Base-by-base conservation (phyloP, 2,113 vertebrate genomes). In the Lipotes vexillifer region DNA sequence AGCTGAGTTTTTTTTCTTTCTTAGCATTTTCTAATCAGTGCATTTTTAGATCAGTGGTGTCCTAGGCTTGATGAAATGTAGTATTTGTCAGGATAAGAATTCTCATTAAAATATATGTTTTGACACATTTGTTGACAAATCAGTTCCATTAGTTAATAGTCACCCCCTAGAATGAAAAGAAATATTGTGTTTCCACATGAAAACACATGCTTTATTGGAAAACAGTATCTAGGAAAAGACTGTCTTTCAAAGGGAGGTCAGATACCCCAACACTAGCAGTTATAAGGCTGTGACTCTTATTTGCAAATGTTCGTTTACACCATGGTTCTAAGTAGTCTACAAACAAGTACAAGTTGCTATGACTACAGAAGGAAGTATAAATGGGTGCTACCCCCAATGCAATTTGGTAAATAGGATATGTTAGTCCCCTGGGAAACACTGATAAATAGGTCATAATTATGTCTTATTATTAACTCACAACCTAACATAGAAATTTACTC, bases 91-190 rank as follows among this genome's bases (percentile, higher is more conserved):
- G 31, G 10, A 82, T 66, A 85, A 93, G 87, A 52, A 29, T 18
- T 33, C 41, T 63, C 33, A 88, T 65, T 96, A 96, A 80, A 89
- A 93, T n/a, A 85, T 21, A 41, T 74, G 38, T 81, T 96, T 89
- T 96, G 44, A 61, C 80, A 84, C 65, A 65, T 88, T 81, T 89
- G 61, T 77, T 89, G 85, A 94, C 44, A 78, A 89, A 38, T 85
- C 36, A 82, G 41, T 61, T 93, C 69, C 33, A 72, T 71, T 93
- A 89, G 38, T 93, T 93, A 84, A 63, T 27, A 83, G 33, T 91
- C 38, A 69, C 17, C 27, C 29, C 69, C 55, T n/a, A 66, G 95
- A 96, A 88, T 69, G 75, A 63, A 29, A 85, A 88, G 59, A 87
- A 87, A 6, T 72, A 29, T 85, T 90, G 21, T 82, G 17, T 88